Evolutionary conservation across 2,888 invertebrate genomes (phyloP), one percentile per base, ranked within the genome.

Genomic region (Subacronicta megacephala): DNA sequence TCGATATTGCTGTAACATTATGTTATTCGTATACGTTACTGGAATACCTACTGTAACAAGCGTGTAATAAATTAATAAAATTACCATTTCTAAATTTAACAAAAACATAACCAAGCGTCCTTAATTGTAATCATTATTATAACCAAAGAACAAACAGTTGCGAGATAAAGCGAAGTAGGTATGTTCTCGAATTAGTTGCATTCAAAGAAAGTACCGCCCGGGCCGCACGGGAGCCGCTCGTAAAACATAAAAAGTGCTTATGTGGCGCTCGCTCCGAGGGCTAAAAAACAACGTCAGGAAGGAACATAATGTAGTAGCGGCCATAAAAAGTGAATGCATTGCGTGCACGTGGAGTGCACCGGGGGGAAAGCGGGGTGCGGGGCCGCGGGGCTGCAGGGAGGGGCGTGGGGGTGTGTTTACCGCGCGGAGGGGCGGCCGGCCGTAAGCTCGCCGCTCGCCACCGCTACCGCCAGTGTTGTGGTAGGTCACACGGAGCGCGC

Each of bases 401-500:
- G 89, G 87, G 89, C 88, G 84, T 85, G 87, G 91, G 90, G 91
- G 90, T 88, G 91, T 91, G 92, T 93, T 91, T 90, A 90, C 86
- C 68, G 89, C 86, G 87, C 80, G 84, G 85, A 88, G 91, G 90
- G 90, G 90, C 86, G 87, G 88, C 86, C 86, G 84, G 84, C 73
- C 78, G 64, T 61, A 62, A 61, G 75, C 81, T 63, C 75, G 75
- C 77, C 78, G 77, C 73, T 73, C 77, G 75, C 79, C 77, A 83
- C 85, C 83, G 63, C 59, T 56, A 83, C 80, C 82, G 90, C 87
- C 92, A 92, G 95, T 95, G 95, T 95, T 95, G 95, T 95, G 95
- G 95, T 95, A 95, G 95, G 95, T 95, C 95, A 93, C 90, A 84
- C 81, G 74, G 84, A 84, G 88, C 77, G 85, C 85, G 88, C 87